Percentiles rank a stretch among this genome's conserved stretches.
phyloP scores from a whole-genome alignment of 2,888 invertebrate species.

The Trichogramma dendrolimi region DNA sequence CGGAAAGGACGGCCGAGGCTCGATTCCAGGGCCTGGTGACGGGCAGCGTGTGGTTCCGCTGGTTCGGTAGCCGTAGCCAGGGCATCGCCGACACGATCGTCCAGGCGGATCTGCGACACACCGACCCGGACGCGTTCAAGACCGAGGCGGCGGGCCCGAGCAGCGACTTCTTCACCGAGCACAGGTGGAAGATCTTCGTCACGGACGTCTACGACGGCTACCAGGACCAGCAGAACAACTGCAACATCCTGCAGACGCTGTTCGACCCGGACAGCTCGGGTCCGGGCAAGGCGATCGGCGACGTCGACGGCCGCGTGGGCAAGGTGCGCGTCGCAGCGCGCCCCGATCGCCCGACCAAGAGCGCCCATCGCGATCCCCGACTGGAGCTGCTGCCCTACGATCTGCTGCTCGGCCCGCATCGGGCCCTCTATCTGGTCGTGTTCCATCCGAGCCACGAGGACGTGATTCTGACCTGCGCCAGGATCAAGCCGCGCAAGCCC shows the following conservation, averaged over 20 bases:
- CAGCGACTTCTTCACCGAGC: slow-evolving; percentile 62
- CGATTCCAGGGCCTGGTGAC: slow-evolving; percentile 71
- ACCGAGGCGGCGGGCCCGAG: no score
- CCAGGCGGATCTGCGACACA: slow-evolving; percentile 72
- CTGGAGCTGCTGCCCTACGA: slow-evolving; percentile 69
- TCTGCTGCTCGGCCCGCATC: slow-evolving; percentile 69
- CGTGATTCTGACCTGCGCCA: slow-evolving; percentile 77
- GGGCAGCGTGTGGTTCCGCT: slow-evolving; percentile 73
- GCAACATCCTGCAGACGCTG: slow-evolving; percentile 78
- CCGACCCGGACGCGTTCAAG: slow-evolving; percentile 48
- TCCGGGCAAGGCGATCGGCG: slow-evolving; percentile 69
- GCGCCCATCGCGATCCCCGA: slow-evolving; percentile 67
- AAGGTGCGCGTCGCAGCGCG: slow-evolving; percentile 67
- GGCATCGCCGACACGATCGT: slow-evolving; percentile 72
- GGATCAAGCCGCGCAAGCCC: slow-evolving; percentile 66
- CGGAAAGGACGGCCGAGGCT: slow-evolving; percentile 75
- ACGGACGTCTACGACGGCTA: slow-evolving; percentile 76
- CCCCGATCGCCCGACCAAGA: slow-evolving; percentile 56
- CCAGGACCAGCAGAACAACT: slow-evolving; percentile 57
- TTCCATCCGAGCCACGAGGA: slow-evolving; percentile 74
- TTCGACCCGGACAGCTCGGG: slow-evolving; percentile 78
- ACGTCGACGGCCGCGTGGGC: slow-evolving; percentile 73
- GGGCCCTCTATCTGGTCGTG: slow-evolving; percentile 75
- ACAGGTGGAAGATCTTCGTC: slow-evolving; percentile 84
- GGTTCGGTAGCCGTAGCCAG: slow-evolving; percentile 56